Evolutionary conservation across 2,797 vertebrate species (phyloP), one percentile per base, ranked within the genome.

Genomic region (Erethizon dorsatum): DNA sequence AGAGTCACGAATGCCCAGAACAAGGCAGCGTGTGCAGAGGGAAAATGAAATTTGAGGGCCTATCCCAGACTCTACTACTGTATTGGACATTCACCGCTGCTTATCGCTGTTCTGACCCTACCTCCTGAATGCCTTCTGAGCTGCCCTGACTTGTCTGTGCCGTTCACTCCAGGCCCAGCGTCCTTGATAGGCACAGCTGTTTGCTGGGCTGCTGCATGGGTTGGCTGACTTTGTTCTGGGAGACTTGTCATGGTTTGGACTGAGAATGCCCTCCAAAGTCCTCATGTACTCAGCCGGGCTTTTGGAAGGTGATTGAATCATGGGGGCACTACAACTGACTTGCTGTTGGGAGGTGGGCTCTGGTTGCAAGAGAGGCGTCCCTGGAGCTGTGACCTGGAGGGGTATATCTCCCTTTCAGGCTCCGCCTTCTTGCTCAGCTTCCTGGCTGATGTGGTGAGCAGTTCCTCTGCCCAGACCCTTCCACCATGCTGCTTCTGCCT

Each of bases 71-170:
- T 8, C 5, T 78, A 15, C 12, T 77, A 0, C 3, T 45, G n/a
- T 77, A 0, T 3, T 59, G 45, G 41, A 20, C 1, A 3, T 31
- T 67, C 2, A 0, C 4, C 47, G 28, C 65, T 86, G 9, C 47
- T n/a, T 54, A 15, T 87, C 50, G 80, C 45, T 31, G 28, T 63
- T 65, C 8, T 56, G 59, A 41, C 26, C 75, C 4, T 26, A 22
- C 45, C 47, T 10, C 33, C 24, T 18, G 0, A 0, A 5, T 17
- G 10, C 12, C 14, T 31, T 61, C 61, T n/a, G 82, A 17, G 15
- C 54, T 41, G 17, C 50, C n/a, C 15, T 56, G 6, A 26, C 33
- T 75, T 20, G 28, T 75, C 82, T 52, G 4, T 31, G 80, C 41
- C 0, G 0, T 79, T 82, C 17, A 0, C 1, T 57, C 61, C 33